Evolutionary conservation across 2,113 vertebrate species (phyloP).

Genomic region (Limnothrissa miodon): DNA sequence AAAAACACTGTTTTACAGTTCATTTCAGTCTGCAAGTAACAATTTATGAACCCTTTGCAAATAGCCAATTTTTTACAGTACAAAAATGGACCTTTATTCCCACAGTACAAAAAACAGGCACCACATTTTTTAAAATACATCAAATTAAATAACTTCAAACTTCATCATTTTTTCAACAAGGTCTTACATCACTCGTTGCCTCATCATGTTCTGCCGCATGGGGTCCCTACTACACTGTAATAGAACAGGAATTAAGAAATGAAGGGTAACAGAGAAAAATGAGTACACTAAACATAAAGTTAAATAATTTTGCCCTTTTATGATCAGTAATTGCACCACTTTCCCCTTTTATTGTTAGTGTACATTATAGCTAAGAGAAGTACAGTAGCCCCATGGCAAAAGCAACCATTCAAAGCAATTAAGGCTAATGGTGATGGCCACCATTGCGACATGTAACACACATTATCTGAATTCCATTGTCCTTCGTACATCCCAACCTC

Average conservation of each 20-base stretch:
- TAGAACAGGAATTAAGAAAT: neutral
- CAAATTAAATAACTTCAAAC: neutral
- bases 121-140: neutral
- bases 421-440: conserved; percentile 10
- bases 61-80: neutral
- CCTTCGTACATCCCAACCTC: too few relatives aligned
- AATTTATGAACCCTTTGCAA: too few relatives aligned
- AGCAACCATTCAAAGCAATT: neutral
- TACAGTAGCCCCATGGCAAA: neutral
- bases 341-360: neutral
- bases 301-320: neutral
- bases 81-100: neutral
- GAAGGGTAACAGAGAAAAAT: neutral
- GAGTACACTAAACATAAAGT: neutral
- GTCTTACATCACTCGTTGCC: neutral
- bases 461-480: neutral
- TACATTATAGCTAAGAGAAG: neutral
- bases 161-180: neutral
- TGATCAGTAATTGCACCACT: neutral
- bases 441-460: neutral
- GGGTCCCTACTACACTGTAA: neutral
- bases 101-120: conserved; percentile 13
- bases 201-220: neutral
- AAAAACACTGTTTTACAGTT: neutral
- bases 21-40: neutral